These are phyloP conservation scores for Platerodrilus igneus DNA, from an alignment of 2,888 invertebrate species.

Conservation along the genomic window DNA sequence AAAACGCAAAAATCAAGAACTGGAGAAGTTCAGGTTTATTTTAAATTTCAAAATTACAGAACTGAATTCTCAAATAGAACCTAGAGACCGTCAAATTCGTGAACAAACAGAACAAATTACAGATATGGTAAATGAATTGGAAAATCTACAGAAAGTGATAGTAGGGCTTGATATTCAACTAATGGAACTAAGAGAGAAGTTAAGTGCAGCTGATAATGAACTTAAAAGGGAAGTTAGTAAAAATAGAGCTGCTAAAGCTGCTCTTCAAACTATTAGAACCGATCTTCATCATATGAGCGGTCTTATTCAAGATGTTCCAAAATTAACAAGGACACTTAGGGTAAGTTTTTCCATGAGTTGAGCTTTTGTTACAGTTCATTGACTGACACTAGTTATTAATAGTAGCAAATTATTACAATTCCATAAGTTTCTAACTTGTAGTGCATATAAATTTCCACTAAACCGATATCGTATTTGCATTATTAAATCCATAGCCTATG, in stretches of 20 bases:
- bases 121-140: constrained; percentile 79
- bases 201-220: constrained; percentile 67
- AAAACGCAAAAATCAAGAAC: constrained; percentile 77
- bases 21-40: constrained; percentile 89
- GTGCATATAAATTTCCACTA: too few relatives aligned
- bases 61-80: constrained; percentile 75
- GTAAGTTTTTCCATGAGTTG: constrained; percentile 51
- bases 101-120: constrained; percentile 76
- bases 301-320: constrained; percentile 70
- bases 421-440: too few relatives aligned
- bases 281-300: constrained; percentile 78
- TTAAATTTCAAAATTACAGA: constrained; percentile 86
- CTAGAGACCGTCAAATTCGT: constrained; percentile 78
- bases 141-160: constrained; percentile 72
- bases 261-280: constrained; percentile 70
- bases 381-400: too few relatives aligned
- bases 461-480: too few relatives aligned
- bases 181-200: constrained; percentile 71
- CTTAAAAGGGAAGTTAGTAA: constrained; percentile 61
- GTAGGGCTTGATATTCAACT: constrained; percentile 65
- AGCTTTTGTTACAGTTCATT: neutral
- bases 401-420: too few relatives aligned
- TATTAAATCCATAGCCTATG: too few relatives aligned
- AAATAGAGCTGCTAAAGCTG: constrained; percentile 57
- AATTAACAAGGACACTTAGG: constrained; percentile 54